Percentiles rank a stretch among this genome's conserved stretches.
Evolutionary conservation across 2,113 vertebrate genomes (phyloP).

Genomic region (Empidonax traillii): DNA sequence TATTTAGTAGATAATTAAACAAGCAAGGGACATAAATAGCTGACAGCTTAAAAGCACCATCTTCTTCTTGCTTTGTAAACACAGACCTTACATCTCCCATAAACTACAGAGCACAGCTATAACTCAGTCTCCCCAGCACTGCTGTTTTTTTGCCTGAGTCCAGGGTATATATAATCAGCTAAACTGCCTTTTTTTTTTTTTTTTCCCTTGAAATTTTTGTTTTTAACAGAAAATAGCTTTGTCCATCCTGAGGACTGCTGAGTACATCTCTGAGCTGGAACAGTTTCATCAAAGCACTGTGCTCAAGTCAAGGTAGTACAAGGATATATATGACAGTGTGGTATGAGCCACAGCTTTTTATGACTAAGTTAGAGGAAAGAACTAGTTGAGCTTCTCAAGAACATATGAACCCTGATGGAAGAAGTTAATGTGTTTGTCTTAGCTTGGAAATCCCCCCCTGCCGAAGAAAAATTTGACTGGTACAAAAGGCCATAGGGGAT

Average conservation of each 20-base stretch:
- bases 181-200: background rate
- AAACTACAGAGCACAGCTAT: background rate
- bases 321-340: background rate
- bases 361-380: background rate
- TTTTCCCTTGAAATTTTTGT: background rate
- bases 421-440: background rate
- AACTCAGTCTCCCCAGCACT: background rate
- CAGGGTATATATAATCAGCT: background rate
- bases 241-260: background rate
- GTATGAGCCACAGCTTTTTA: background rate
- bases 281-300: background rate
- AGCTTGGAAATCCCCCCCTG: background rate
- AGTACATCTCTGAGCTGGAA: background rate
- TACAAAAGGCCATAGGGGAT: background rate
- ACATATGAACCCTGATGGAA: background rate
- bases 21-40: background rate
- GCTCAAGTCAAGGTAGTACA: background rate
- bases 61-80: constrained; percentile 37
- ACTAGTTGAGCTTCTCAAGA: background rate
- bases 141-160: background rate
- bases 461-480: background rate
- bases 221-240: background rate
- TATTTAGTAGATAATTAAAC: constrained; percentile 20
- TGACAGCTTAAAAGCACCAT: constrained; percentile 57
- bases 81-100: background rate